phyloP scores from a whole-genome alignment of 2,797 vertebrate genomes.

The Dicrostonyx torquatus region DNA sequence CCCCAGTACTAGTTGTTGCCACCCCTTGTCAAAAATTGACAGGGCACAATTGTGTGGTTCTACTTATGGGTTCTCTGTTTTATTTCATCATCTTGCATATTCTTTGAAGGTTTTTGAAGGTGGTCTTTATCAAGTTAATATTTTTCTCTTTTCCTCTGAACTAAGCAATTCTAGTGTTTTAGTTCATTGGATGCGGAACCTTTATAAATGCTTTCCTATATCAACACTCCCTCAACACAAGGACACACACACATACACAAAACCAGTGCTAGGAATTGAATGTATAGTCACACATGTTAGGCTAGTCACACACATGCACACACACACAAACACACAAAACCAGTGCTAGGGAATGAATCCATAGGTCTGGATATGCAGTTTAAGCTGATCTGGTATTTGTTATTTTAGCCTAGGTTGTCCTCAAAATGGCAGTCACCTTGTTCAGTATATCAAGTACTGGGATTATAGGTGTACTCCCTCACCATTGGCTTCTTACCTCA shows the following conservation, averaged over 20 bases:
- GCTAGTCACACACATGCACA: background rate
- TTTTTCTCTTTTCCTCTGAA: background rate
- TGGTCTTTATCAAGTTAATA: background rate
- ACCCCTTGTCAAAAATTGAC: background rate
- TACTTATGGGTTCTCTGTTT: background rate
- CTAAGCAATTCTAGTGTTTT: background rate
- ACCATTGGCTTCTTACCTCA: background rate
- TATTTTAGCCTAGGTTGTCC: background rate
- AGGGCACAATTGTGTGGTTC: background rate
- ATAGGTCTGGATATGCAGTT: background rate
- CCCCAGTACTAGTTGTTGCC: background rate
- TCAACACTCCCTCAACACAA: background rate
- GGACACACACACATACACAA: background rate
- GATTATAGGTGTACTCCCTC: background rate
- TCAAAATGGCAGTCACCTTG: background rate
- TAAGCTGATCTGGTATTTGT: background rate
- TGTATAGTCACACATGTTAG: background rate
- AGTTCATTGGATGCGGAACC: background rate
- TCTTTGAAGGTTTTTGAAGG: background rate
- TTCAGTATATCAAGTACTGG: background rate
- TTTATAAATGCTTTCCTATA: slow-evolving; percentile 4
- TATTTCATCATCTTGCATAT: background rate
- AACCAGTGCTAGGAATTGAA: background rate
- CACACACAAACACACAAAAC: background rate
- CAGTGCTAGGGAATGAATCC: background rate